Base-by-base conservation (phyloP, 1,140 invertebrate species). In the Pteromalus puparum region DNA sequence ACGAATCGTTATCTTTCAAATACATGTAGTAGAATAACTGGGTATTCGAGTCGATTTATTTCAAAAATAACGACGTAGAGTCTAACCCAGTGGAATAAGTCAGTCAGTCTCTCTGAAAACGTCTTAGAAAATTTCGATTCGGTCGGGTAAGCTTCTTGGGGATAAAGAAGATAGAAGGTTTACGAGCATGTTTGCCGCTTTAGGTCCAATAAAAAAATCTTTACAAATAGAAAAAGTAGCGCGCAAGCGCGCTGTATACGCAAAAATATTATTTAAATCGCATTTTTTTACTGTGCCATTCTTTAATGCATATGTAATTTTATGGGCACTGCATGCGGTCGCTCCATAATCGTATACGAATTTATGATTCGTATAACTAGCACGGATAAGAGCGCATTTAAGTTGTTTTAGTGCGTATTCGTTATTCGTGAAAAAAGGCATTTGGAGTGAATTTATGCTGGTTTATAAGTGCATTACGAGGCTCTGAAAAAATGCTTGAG, bases 291-390 rank as follows among this genome's bases (percentile, higher is more conserved):
- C 6, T 26, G 21, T n/a, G 6, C 24, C 21, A 46, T 75, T 75
- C 26, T 75, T 75, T 46, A 75, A 75, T 46, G 73, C 38, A 75
- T 48, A 24, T 42, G 42, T 46, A 75, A 75, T 75, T 75, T 75
- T 75, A 75, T 15, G 73, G 18, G 53, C 18, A 48, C 38, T 75
- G 13, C 28, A 13, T 75, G 13, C 28, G 28, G 26, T 26, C 1
- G 24, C 26, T 70, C 28, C 28, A 70, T 70, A 70, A 70, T 70
- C 67, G 12, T 70, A 30, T 70, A 65, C 7, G 26, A 70, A 70
- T 70, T 70, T 70, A 28, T 70, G 24, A 70, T 30, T 70, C 24
- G 53, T n/a, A n/a, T 18, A 61, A 61, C 15, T 61, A 61, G 53
- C 21, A 1, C 6, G 21, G 0, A n/a, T 61, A 61, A 61, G 53